Conservation (phyloP, 2,797 vertebrate genomes). For the Anniella stebbinsi region DNA sequence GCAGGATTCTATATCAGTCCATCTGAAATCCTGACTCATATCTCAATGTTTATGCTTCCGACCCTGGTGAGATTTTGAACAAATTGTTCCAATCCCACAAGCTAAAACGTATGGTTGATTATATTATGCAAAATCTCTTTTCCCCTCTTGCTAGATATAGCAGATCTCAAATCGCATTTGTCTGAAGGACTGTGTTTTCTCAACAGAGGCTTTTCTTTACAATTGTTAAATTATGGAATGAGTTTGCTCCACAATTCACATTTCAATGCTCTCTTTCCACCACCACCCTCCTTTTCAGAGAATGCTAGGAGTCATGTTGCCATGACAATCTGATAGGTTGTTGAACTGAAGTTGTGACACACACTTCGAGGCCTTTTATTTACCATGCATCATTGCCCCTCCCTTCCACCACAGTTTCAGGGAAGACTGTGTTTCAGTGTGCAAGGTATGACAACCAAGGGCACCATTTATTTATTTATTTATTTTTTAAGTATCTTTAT, state of each 20-base stretch:
- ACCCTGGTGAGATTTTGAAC: slow-evolving; percentile 35
- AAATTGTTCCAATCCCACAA: slow-evolving; percentile 6
- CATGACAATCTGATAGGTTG: slow-evolving; percentile 77
- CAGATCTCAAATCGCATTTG: background rate
- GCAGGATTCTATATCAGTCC: background rate
- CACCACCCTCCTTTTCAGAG: slow-evolving; percentile 52
- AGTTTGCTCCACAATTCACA: slow-evolving; percentile 67
- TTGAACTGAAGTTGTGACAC: slow-evolving; percentile 73
- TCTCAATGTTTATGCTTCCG: slow-evolving; percentile 24
- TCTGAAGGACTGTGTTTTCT: slow-evolving; percentile 57
- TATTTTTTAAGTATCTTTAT: too few species aligned
- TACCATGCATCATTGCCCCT: slow-evolving; percentile 63
- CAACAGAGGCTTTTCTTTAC: slow-evolving; percentile 59
- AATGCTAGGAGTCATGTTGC: slow-evolving; percentile 76
- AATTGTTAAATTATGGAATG: slow-evolving; percentile 61
- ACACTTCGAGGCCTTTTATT: slow-evolving; percentile 70
- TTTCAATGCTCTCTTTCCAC: slow-evolving; percentile 56
- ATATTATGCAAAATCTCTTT: slow-evolving; percentile 21
- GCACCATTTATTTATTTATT: background rate
- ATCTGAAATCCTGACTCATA: background rate
- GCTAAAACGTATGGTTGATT: background rate
- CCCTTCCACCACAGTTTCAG: slow-evolving; percentile 50
- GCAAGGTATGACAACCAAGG: slow-evolving; percentile 60
- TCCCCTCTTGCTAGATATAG: background rate
- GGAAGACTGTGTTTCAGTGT: slow-evolving; percentile 63